Conservation (phyloP, 2,797 vertebrate species). For the Aldrovandia affinis region DNA sequence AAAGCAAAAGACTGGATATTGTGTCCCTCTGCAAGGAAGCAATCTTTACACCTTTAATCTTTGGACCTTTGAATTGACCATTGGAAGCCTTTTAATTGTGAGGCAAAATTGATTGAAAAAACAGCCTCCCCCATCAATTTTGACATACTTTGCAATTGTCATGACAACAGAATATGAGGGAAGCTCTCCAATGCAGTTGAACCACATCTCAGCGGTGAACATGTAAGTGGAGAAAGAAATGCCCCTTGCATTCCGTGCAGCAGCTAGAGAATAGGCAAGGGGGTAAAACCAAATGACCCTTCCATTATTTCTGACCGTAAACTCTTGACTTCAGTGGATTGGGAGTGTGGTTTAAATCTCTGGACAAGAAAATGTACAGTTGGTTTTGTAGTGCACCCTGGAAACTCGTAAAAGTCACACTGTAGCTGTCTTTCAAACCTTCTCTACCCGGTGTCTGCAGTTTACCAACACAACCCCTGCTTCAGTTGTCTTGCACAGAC, state of each 20-base stretch:
- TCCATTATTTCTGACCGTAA: background rate
- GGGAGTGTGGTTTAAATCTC: background rate
- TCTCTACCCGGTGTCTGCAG: background rate
- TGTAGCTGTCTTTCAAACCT: background rate
- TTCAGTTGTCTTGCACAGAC: background rate
- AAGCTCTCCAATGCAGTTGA: background rate
- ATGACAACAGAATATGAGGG: slow-evolving; percentile 5
- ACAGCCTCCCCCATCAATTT: background rate
- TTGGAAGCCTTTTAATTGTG: slow-evolving; percentile 6
- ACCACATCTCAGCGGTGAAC: background rate
- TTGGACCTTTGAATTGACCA: background rate
- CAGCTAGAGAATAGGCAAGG: background rate
- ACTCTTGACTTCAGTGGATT: too few relatives aligned
- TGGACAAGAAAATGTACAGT: background rate
- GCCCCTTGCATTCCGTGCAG: background rate
- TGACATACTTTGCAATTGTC: slow-evolving; percentile 5
- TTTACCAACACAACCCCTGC: background rate
- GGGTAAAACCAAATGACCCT: background rate
- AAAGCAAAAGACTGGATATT: background rate
- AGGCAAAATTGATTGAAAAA: background rate
- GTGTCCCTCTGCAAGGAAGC: background rate
- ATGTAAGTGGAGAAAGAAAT: background rate
- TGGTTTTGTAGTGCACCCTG: slow-evolving; percentile 4
- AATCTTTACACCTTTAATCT: background rate
- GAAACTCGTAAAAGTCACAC: background rate